Conservation (phyloP, 2,888 invertebrate genomes). For the Julus scanicus region DNA sequence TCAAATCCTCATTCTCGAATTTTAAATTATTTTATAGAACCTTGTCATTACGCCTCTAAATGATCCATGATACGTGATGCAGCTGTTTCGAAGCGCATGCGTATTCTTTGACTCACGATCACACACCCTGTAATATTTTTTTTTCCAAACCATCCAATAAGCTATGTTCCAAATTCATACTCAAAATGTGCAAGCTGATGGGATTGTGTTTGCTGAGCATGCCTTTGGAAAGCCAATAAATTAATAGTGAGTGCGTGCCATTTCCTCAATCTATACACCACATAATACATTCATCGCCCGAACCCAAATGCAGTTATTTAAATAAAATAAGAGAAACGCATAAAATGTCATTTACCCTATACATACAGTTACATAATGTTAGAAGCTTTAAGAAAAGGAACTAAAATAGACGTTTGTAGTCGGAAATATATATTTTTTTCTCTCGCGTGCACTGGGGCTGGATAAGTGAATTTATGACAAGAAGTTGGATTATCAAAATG, state of each 20-base stretch:
- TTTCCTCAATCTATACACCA: constrained; percentile 28
- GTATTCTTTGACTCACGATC: too few relatives aligned
- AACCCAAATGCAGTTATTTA: constrained; percentile 42
- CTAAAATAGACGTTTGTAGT: not conserved
- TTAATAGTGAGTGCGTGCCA: constrained; percentile 36
- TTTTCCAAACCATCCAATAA: not conserved
- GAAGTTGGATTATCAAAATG: not conserved
- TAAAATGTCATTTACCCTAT: not conserved
- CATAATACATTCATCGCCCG: constrained; percentile 30
- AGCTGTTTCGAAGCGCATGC: too few relatives aligned
- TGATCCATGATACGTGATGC: too few relatives aligned
- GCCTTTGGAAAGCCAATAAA: constrained; percentile 30
- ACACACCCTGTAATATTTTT: not conserved
- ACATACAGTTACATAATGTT: not conserved
- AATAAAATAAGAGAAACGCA: constrained; percentile 39
- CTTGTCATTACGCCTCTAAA: too few relatives aligned
- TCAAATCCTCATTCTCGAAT: too few relatives aligned
- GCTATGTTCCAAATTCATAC: not conserved
- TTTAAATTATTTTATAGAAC: too few relatives aligned
- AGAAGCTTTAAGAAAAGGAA: not conserved
- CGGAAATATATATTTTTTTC: not conserved
- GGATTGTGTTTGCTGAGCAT: constrained; percentile 6
- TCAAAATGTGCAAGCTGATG: constrained; percentile 13
- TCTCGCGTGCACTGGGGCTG: not conserved
- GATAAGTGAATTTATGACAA: not conserved